phyloP scores from a whole-genome alignment of 2,888 invertebrate species.

The Drosophila phalerata region DNA sequence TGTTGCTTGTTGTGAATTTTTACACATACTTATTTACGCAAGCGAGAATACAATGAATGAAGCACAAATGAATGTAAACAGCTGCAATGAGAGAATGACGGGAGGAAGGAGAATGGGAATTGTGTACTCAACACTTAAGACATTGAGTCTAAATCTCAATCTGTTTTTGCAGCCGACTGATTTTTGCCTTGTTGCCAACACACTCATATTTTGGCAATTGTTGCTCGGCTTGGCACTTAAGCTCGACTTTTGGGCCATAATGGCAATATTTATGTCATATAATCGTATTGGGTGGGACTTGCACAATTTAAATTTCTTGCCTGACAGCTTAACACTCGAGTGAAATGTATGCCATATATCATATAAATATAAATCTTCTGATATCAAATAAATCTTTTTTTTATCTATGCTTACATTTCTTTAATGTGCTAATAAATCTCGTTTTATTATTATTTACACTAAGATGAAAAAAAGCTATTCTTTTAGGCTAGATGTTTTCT shows the following conservation, averaged over 20 bases:
- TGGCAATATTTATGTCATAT: slow-evolving; percentile 47
- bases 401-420: slow-evolving; percentile 3
- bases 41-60: slow-evolving; percentile 47
- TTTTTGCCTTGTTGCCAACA: slow-evolving; percentile 60
- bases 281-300: slow-evolving; percentile 34
- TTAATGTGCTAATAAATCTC: slow-evolving; percentile 23
- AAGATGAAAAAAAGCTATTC: background rate
- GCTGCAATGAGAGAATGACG: slow-evolving; percentile 10
- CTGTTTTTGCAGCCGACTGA: slow-evolving; percentile 74
- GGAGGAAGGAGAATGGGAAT: slow-evolving; percentile 8
- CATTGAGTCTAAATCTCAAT: slow-evolving; percentile 73
- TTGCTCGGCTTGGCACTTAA: slow-evolving; percentile 25
- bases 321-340: slow-evolving; percentile 34
- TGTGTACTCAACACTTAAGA: slow-evolving; percentile 66
- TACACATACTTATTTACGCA: slow-evolving; percentile 57
- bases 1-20: slow-evolving; percentile 37
- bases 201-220: slow-evolving; percentile 28
- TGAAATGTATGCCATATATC: slow-evolving; percentile 21
- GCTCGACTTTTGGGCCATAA: slow-evolving; percentile 39
- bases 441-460: slow-evolving; percentile 12
- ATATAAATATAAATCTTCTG: slow-evolving; percentile 25
- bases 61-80: slow-evolving; percentile 52
- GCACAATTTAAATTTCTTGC: slow-evolving; percentile 41
- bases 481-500: background rate
- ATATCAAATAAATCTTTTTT: slow-evolving; percentile 8